Percentiles rank a stretch among this genome's conserved stretches.
phyloP scores from a whole-genome alignment of 2,888 invertebrate genomes.

The Crocallis elinguaria region DNA sequence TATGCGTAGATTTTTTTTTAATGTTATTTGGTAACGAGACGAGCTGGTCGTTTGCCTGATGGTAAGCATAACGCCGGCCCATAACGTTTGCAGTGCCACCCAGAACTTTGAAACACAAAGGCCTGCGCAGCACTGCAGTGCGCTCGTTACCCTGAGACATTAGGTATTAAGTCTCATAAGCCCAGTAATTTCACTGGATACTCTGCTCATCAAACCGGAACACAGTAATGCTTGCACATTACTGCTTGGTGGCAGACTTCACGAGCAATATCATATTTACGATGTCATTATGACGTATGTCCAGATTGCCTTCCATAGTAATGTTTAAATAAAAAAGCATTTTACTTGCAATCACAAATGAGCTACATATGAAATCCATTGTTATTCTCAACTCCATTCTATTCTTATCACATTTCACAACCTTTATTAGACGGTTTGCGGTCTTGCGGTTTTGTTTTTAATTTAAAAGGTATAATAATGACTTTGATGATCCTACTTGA shows the following conservation, averaged over 20 bases:
- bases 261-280: constrained; percentile 20
- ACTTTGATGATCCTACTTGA: constrained; percentile 10
- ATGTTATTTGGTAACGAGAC: no score
- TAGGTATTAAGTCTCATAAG: no score
- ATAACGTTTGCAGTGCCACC: no score
- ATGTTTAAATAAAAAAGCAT: constrained; percentile 27
- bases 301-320: constrained; percentile 28
- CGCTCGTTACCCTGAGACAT: no score
- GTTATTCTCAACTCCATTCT: constrained; percentile 20
- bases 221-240: no score
- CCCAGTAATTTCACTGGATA: no score
- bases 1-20: not conserved
- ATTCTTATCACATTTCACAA: constrained; percentile 29
- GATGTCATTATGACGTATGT: constrained; percentile 22
- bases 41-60: no score
- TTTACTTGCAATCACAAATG: constrained; percentile 28
- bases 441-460: constrained; percentile 26
- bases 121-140: no score
- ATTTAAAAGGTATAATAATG: constrained; percentile 4
- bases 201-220: no score
- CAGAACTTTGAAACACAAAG: no score
- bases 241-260: no score
- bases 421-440: constrained; percentile 27
- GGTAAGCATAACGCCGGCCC: no score
- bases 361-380: constrained; percentile 28